These are phyloP conservation scores for Upupa epops DNA, from an alignment of 2,113 vertebrate species.

Conservation along the genomic window DNA sequence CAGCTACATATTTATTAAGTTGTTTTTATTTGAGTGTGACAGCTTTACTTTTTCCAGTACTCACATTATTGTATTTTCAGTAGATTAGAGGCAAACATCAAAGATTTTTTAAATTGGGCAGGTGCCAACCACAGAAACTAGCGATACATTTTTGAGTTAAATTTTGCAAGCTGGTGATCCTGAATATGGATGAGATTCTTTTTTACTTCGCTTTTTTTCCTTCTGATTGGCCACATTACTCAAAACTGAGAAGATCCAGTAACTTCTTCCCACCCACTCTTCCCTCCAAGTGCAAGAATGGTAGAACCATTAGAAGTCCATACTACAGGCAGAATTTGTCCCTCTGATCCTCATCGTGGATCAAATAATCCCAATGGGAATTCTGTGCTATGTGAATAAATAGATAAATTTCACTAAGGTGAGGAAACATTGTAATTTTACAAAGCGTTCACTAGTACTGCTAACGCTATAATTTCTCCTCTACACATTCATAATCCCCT, in stretches of 20 bases:
- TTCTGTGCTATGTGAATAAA: slow-evolving; percentile 18
- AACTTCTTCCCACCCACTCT: background rate
- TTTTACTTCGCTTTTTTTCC: background rate
- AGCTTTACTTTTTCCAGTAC: background rate
- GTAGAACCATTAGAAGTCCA: slow-evolving; percentile 12
- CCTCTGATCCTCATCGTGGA: background rate
- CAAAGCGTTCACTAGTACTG: background rate
- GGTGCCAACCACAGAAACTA: background rate
- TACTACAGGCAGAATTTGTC: background rate
- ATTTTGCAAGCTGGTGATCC: background rate
- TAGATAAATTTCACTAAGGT: slow-evolving; percentile 28
- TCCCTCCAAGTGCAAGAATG: background rate
- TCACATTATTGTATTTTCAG: background rate
- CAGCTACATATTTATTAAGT: background rate
- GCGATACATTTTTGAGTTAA: background rate
- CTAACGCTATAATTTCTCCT: slow-evolving; percentile 24
- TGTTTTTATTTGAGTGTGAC: background rate
- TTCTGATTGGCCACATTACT: background rate
- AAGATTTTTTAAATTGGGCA: background rate
- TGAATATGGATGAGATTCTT: background rate
- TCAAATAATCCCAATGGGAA: slow-evolving; percentile 19
- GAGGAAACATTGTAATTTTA: slow-evolving; percentile 19
- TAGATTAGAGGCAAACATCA: background rate
- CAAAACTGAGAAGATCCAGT: background rate
- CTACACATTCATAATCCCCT: background rate